Base-by-base conservation (phyloP, 2,888 invertebrate species). In the Teinopalpus imperialis region DNA sequence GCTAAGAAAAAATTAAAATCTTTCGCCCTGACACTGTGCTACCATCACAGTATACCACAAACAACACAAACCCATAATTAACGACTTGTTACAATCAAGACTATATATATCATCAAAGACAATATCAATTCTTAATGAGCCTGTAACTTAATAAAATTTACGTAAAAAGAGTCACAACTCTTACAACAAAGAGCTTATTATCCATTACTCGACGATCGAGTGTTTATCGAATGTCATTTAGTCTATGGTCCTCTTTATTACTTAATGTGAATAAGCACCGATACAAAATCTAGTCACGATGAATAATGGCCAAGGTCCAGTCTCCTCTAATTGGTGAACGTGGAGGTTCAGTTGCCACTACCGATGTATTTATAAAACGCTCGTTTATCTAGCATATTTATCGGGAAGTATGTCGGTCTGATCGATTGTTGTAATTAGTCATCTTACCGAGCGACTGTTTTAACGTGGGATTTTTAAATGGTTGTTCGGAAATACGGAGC, bases 381-480 rank as follows among this genome's bases (percentile, higher is more conserved):
- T 10, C 41, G 30, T 41, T 41, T 47, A 47, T 47, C 46, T 35
- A 36, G 9, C 12, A 30, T 13, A 32, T 24, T 41, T 41, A 47
- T 47, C 41, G 24, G 30, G 9, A 23, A 12, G 13, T 41, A 41
- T 47, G 41, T 47, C 35, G 24, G 41, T 24, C 46, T 47, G 46
- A 47, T 47, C 34, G 41, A 47, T 47, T 8, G 41, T 30, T 12
- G 35, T 30, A 35, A 47, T 47, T 41, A 47, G 30, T 47, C 46
- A 46, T 46, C 35, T 24, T 21, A 14, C 34, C 4, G 35, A 20
- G 39, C 14, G 39, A 39, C 29, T 20, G 34, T 20, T 23, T 18
- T 16, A 31, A 30, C 8, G 31, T 31, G 9, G 31, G 16, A 10
- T 9, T 16, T 31, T 31, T 18, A 31, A 16, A 16, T 16, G 16